Evolutionary conservation across 2,888 invertebrate species (phyloP).

Genomic region (Heterodera filipjevi): DNA sequence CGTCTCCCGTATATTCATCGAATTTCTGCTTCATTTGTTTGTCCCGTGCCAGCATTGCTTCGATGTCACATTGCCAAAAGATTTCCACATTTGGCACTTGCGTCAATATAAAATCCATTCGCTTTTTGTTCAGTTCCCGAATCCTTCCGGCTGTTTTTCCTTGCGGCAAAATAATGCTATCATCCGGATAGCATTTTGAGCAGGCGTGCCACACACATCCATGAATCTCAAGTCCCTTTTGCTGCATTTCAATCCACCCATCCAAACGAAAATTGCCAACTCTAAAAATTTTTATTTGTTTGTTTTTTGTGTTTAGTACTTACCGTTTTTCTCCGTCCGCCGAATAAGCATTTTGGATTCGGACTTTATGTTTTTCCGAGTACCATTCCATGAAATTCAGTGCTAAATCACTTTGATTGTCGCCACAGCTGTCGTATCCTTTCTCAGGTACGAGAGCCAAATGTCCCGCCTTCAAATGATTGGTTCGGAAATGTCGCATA

Average conservation of each 20-base stretch:
- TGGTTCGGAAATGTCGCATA: background rate
- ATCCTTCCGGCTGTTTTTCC: background rate
- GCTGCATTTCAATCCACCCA: background rate
- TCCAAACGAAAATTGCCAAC: background rate
- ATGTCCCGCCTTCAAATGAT: background rate
- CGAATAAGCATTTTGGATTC: conserved; percentile 1
- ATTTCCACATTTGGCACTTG: background rate
- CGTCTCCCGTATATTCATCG: background rate
- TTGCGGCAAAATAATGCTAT: background rate
- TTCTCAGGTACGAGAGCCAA: background rate
- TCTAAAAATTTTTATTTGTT: background rate
- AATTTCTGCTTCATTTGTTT: background rate
- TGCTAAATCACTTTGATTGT: background rate
- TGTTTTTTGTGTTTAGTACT: background rate
- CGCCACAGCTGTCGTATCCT: background rate
- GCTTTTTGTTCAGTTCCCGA: background rate
- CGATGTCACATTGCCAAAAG: background rate
- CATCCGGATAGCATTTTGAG: background rate
- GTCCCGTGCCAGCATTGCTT: background rate
- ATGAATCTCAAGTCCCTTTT: background rate
- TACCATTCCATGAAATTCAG: background rate
- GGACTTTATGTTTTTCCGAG: background rate
- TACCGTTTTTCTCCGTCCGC: background rate
- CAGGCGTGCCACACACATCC: background rate
- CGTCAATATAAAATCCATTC: background rate